phyloP scores from a whole-genome alignment of 2,888 invertebrate genomes.

The Vesta saturnalis region DNA sequence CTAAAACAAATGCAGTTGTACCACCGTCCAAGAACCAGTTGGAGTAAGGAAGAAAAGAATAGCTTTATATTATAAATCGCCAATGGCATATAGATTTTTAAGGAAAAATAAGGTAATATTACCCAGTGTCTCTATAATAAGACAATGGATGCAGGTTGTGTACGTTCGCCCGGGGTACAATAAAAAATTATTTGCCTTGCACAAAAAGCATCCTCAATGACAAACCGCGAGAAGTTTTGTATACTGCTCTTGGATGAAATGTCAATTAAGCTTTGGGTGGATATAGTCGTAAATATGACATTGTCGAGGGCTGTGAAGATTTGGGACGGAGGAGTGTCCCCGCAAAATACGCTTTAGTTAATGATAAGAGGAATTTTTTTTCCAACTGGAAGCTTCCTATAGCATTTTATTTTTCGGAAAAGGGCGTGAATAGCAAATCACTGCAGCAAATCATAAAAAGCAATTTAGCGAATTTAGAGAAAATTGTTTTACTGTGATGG shows the following conservation, averaged over 20 bases:
- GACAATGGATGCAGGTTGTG: not conserved
- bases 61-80: slow-evolving; percentile 5
- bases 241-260: slow-evolving; percentile 1
- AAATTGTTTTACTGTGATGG: not conserved
- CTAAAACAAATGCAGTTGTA: no score
- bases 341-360: not conserved
- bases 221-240: not conserved
- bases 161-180: not conserved
- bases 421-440: not conserved
- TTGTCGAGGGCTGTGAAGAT: slow-evolving; percentile 7
- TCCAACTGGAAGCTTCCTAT: not conserved
- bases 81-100: not conserved
- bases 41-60: slow-evolving; percentile 4
- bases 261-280: not conserved
- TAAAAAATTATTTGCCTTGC: not conserved
- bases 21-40: not conserved
- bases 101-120: not conserved
- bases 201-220: not conserved
- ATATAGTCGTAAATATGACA: not conserved
- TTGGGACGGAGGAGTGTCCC: not conserved
- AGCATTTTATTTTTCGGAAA: not conserved
- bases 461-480: not conserved
- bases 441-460: not conserved
- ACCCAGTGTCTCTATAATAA: not conserved
- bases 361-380: not conserved